These are phyloP conservation scores for roundworm (Caenorhabditis elegans) DNA, from an alignment of 1,140 invertebrate genomes.

Conservation along the genomic window WBcel235 BX284603.4:9205001-9205500, in stretches of 20 bases:
- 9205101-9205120: constrained; percentile 50
- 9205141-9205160: constrained; percentile 36
- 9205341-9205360: no score
- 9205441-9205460: no score
- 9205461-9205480: no score
- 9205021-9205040: constrained; percentile 44
- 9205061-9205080: constrained; percentile 42
- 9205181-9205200: constrained; percentile 46
- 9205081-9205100: constrained; percentile 49
- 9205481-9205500: no score
- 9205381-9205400: not conserved
- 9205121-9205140: constrained; percentile 41
- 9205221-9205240: constrained; percentile 44
- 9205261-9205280: constrained; percentile 49
- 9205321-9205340: not conserved
- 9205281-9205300: constrained; percentile 49
- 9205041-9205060: constrained; percentile 42
- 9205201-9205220: constrained; percentile 48
- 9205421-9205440: no score
- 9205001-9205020: constrained; percentile 38
- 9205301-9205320: constrained; percentile 50
- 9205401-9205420: not conserved
- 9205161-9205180: constrained; percentile 51
- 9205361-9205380: not conserved
- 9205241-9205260: constrained; percentile 47